Conservation (phyloP, 1,140 invertebrate species). For the Aphis gossypii region DNA sequence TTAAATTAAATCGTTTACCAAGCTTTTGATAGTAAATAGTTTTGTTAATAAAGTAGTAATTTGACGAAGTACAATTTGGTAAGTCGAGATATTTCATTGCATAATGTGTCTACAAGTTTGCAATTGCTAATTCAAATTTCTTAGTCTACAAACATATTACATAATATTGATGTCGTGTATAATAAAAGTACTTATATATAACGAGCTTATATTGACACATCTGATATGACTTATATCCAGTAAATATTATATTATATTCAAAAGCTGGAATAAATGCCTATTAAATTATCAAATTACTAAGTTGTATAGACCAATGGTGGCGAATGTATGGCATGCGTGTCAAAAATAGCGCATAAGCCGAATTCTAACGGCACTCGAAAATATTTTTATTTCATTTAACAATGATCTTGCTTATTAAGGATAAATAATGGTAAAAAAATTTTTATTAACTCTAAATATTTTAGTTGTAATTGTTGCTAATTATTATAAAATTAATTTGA, state of each 20-base stretch:
- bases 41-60: not conserved
- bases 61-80: not conserved
- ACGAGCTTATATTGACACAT: not conserved
- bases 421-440: too few relatives aligned
- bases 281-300: not conserved
- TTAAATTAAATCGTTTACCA: not conserved
- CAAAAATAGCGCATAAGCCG: too few relatives aligned
- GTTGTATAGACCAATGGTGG: not conserved
- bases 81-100: not conserved
- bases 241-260: not conserved
- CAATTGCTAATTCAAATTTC: not conserved
- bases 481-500: too few relatives aligned
- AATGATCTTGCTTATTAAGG: not conserved
- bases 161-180: not conserved
- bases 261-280: not conserved
- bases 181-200: not conserved
- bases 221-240: not conserved
- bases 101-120: not conserved
- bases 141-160: not conserved
- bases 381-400: not conserved
- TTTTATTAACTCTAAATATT: not conserved
- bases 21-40: not conserved
- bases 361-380: not conserved
- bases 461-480: not conserved
- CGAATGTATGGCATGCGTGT: not conserved